Conservation (phyloP, 2,888 invertebrate genomes). For the Capitulum mitella region DNA sequence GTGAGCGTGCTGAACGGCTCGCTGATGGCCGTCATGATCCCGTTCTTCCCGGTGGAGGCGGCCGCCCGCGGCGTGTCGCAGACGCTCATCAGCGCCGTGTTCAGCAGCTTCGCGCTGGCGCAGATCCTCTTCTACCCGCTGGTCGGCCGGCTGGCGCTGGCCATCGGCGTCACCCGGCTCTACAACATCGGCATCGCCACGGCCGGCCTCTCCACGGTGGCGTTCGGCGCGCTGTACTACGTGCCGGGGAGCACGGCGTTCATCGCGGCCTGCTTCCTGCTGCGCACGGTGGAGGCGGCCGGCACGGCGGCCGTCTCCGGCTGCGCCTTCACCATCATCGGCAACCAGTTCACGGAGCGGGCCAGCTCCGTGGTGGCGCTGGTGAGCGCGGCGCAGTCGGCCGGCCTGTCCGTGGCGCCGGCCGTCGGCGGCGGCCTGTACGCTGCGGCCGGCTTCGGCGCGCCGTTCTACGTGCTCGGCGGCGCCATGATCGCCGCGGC, state of each 20-base stretch:
- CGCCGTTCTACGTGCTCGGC: slow-evolving; percentile 21
- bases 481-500: background rate
- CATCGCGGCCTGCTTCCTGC: background rate
- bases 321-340: slow-evolving; percentile 20
- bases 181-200: slow-evolving; percentile 17
- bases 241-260: background rate
- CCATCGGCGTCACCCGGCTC: slow-evolving; percentile 2
- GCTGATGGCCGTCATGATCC: slow-evolving; percentile 11
- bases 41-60: slow-evolving; percentile 16
- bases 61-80: background rate
- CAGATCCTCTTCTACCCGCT: background rate
- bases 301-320: background rate
- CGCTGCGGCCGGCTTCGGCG: background rate
- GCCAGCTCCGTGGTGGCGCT: background rate
- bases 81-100: background rate
- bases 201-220: slow-evolving; percentile 5
- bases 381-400: background rate
- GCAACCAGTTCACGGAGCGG: background rate
- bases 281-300: slow-evolving; percentile 1
- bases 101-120: slow-evolving; percentile 12
- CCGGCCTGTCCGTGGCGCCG: slow-evolving; percentile 4
- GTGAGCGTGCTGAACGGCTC: background rate
- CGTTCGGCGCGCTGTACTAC: background rate
- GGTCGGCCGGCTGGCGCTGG: background rate
- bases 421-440: slow-evolving; percentile 9